Conservation (phyloP, 2,113 vertebrate species). For the Cyanoliseus patagonus region DNA sequence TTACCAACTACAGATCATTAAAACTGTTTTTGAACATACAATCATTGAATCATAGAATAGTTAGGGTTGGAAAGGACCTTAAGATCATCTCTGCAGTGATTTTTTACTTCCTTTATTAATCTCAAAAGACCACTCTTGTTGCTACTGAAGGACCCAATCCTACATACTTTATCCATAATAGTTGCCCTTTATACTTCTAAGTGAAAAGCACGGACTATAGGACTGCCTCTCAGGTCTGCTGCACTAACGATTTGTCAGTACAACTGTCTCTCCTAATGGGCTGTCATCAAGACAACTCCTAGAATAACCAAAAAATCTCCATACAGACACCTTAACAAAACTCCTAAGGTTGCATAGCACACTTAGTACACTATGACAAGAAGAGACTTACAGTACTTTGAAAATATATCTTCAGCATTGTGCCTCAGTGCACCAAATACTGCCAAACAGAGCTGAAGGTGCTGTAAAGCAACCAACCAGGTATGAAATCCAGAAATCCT, state of each 20-base stretch:
- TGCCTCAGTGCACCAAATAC: neutral
- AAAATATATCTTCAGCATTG: neutral
- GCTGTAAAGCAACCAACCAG: fast-evolving
- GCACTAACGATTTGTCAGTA: neutral
- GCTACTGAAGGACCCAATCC: neutral
- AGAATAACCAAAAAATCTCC: neutral
- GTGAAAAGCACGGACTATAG: neutral
- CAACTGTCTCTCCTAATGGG: neutral
- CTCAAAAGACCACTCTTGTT: neutral
- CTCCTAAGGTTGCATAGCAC: neutral
- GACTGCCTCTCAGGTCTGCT: neutral
- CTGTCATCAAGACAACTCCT: constrained; percentile 28
- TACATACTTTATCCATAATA: neutral
- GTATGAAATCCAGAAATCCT: neutral
- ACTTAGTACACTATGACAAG: neutral
- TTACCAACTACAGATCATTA: neutral
- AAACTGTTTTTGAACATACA: neutral
- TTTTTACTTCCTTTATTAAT: neutral
- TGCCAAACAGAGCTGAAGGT: neutral
- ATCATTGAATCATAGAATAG: too few relatives aligned
- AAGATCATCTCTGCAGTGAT: neutral
- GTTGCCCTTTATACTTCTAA: neutral
- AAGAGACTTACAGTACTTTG: neutral
- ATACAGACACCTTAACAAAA: neutral
- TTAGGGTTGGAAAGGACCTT: too few relatives aligned